Base-by-base conservation (phyloP, 1,140 invertebrate species). In the Bombus affinis region DNA sequence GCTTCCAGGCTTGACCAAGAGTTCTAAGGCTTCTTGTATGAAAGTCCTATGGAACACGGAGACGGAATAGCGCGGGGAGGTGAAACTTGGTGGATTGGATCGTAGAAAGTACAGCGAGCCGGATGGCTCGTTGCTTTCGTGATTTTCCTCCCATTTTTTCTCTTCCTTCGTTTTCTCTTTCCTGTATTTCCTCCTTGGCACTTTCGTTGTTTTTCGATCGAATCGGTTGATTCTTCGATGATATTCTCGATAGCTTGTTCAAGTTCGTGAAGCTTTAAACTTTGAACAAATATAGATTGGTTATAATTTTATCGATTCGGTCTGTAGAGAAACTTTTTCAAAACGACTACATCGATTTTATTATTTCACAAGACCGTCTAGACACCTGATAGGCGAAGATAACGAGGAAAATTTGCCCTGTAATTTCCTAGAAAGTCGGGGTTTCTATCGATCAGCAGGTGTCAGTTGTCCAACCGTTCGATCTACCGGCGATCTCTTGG, bases 341-440 rank as follows among this genome's bases (percentile, higher is more conserved):
- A 59, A 28, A 53, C 37, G 15, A 39, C 62, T 13, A 47, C 72
- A 39, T 72, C 47, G 59, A 88, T 70, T 59, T 70, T 47, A 57
- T 66, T 42, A 39, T 35, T 71, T 65, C 22, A 2, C 22, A 66
- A 35, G 76, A 25, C 2, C 1, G 12, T 6, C 2, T 13, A 13
- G 71, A 77, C 25, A 79, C 62, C 44, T 32, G 68, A 74, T 35
- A 66, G 28, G 22, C 39, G 71, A 57, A 65, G 78, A 66, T 89
- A 78, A 76, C 88, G 83, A 66, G 83, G 79, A 79, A 83, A 86
- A 79, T 71, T 71, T 79, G 71, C 65, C 37, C 75, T 10, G 13
- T 62, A 53, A 66, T 81, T 85, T 85, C 44, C 70, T 57, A 39
- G 83, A 73, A 73, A 73, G 57, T 81, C 77, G 22, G 70, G 44